Conservation (phyloP, 1,140 invertebrate genomes). For the Dryas iulia region DNA sequence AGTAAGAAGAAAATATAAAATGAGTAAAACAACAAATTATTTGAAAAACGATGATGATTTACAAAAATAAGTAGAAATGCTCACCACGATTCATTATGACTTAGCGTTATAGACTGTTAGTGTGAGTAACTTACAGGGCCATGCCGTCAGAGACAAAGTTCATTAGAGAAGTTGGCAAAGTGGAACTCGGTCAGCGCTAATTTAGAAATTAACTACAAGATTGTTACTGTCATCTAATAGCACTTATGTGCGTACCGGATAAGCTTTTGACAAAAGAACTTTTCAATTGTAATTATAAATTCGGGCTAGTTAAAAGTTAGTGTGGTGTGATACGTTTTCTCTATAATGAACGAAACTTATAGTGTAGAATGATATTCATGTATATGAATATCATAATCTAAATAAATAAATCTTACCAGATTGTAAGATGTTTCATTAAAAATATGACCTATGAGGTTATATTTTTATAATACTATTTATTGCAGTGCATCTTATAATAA, state of each 20-base stretch:
- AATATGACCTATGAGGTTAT: no score
- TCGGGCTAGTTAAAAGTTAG: background rate
- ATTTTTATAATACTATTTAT: no score
- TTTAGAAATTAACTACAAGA: slow-evolving; percentile 29
- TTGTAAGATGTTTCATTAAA: no score
- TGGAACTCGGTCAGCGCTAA: slow-evolving; percentile 33
- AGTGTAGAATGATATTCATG: no score
- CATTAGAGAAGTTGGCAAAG: slow-evolving; percentile 24
- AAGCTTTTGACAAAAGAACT: background rate
- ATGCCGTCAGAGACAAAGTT: slow-evolving; percentile 29
- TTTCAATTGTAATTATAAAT: background rate
- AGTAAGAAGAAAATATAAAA: no score
- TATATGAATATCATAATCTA: no score
- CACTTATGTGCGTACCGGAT: background rate
- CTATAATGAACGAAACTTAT: no score
- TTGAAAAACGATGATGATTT: no score
- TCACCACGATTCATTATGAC: background rate
- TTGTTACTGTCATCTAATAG: slow-evolving; percentile 6
- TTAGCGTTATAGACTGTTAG: background rate
- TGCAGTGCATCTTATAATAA: no score
- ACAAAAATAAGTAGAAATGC: no score
- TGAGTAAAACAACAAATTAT: no score
- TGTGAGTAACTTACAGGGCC: slow-evolving; percentile 5
- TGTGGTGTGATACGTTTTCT: slow-evolving; percentile 21
- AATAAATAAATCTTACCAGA: no score